phyloP scores from a whole-genome alignment of 1,140 invertebrate genomes.

The Aphaenogaster rudis region DNA sequence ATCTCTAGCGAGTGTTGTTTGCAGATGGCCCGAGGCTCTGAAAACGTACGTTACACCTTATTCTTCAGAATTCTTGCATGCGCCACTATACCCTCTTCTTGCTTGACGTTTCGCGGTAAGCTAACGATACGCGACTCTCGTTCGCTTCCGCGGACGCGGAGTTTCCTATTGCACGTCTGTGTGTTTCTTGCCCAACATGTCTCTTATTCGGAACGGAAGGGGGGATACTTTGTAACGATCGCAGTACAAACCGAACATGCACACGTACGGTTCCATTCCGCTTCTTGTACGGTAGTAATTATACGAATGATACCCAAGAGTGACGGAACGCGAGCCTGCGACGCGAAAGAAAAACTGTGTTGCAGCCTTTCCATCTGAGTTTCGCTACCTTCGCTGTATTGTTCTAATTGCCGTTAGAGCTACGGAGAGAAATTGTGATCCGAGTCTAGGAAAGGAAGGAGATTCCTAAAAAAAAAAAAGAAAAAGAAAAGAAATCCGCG shows the following conservation, averaged over 20 bases:
- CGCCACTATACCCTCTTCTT: constrained; percentile 47
- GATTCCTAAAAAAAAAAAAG: not conserved
- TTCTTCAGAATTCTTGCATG: constrained; percentile 75
- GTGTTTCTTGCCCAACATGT: constrained; percentile 30
- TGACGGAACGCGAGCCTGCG: constrained; percentile 14
- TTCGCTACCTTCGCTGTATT: not conserved
- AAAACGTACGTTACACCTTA: constrained; percentile 85
- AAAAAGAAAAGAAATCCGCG: not conserved
- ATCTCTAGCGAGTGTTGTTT: constrained; percentile 84
- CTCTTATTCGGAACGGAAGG: constrained; percentile 23
- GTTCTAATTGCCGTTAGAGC: not conserved
- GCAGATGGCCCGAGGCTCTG: constrained; percentile 86
- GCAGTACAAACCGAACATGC: not conserved
- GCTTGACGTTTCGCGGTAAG: constrained; percentile 33
- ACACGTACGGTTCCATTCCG: not conserved
- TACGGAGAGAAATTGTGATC: not conserved
- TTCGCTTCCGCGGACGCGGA: constrained; percentile 4
- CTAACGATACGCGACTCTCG: constrained; percentile 40
- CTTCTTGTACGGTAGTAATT: constrained; percentile 39
- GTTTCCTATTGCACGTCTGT: constrained; percentile 15
- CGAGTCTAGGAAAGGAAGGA: not conserved
- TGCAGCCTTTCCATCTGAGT: constrained; percentile 17
- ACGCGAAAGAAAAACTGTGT: constrained; percentile 9
- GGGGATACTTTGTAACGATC: constrained; percentile 29
- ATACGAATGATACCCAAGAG: constrained; percentile 14